Conservation (phyloP, 2,113 vertebrate species). For the Pitta sordida region DNA sequence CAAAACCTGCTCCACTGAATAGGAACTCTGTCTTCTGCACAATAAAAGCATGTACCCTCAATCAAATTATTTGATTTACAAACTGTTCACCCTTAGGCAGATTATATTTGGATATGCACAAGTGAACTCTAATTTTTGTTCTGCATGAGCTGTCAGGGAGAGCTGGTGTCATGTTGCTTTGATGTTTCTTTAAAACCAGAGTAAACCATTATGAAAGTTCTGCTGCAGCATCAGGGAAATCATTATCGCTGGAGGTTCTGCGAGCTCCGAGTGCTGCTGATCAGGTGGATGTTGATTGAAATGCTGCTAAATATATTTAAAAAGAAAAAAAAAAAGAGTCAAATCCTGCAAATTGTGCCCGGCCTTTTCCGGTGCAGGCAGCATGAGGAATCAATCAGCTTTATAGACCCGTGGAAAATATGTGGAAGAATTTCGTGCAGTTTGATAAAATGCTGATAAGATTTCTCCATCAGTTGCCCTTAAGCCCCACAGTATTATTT, state of each 20-base stretch:
- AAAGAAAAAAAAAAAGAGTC: not conserved
- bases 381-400: not conserved
- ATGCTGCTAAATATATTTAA: not conserved
- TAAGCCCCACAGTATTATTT: not conserved
- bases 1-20: not conserved
- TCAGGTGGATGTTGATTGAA: slow-evolving; percentile 10
- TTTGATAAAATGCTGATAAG: not conserved
- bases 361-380: not conserved
- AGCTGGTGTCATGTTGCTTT: slow-evolving; percentile 42
- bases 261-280: not conserved
- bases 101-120: slow-evolving; percentile 59
- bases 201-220: slow-evolving; percentile 37
- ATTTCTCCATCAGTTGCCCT: not conserved
- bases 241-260: not conserved
- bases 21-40: not conserved
- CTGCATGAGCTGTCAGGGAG: slow-evolving; percentile 41
- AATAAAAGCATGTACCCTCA: slow-evolving; percentile 26
- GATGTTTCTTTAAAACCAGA: slow-evolving; percentile 57
- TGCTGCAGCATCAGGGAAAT: not conserved
- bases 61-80: slow-evolving; percentile 53
- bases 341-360: not conserved
- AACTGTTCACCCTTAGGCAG: slow-evolving; percentile 68
- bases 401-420: not conserved
- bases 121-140: not conserved
- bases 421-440: not conserved